A percentile compares a stretch with the other conserved stretches of the same genome.
These are phyloP conservation scores for Euspilapteryx auroguttella DNA, from an alignment of 2,888 invertebrate genomes.

Conservation along the genomic window DNA sequence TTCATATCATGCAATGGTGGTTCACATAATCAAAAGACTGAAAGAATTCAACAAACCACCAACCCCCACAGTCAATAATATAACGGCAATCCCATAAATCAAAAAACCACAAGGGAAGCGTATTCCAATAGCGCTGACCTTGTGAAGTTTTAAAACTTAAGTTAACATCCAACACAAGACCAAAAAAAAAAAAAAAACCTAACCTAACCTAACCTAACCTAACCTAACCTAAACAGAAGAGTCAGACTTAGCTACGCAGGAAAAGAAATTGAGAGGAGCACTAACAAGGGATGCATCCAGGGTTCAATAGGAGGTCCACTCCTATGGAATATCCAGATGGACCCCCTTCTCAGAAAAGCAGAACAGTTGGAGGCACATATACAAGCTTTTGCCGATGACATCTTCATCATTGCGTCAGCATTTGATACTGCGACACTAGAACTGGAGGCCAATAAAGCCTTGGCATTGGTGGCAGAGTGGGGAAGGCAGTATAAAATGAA, in stretches of 20 bases:
- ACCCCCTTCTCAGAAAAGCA: conserved; percentile 3
- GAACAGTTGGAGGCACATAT: background rate
- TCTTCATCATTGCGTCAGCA: conserved; percentile 3
- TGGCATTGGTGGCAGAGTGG: conserved; percentile 4
- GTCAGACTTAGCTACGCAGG: conserved; percentile 6
- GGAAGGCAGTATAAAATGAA: conserved; percentile 2
- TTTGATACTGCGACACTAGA: background rate
- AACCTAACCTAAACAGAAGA: conserved; percentile 1
- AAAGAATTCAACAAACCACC: too few relatives aligned
- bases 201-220: background rate
- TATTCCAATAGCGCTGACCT: too few relatives aligned
- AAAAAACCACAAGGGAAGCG: too few relatives aligned
- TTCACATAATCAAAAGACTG: conserved; percentile 5
- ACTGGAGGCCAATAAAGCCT: conserved; percentile 4
- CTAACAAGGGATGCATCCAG: conserved; percentile 7
- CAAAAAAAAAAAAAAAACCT: too few relatives aligned
- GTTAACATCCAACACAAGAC: too few relatives aligned
- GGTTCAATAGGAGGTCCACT: conserved; percentile 7
- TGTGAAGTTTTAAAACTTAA: too few relatives aligned
- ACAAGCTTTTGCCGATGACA: conserved; percentile 6
- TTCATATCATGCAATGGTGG: too few relatives aligned
- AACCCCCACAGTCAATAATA: too few relatives aligned
- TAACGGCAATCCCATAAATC: too few relatives aligned
- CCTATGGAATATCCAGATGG: conserved; percentile 7
- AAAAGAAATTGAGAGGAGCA: background rate